Conservation (phyloP, 2,888 invertebrate genomes). For the Pristionchus arcanus region DNA sequence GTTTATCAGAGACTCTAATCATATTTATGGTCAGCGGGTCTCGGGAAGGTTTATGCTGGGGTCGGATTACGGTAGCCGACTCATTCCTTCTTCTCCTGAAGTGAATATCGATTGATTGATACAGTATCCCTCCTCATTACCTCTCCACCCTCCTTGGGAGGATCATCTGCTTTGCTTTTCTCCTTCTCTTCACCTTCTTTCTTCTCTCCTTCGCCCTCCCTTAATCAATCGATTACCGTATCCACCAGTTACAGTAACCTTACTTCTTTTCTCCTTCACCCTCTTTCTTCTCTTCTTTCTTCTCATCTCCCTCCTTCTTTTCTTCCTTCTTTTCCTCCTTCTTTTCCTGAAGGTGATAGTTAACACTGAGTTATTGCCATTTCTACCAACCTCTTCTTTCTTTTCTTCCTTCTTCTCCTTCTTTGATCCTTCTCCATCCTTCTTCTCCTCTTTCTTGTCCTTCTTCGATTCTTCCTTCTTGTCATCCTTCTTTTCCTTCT, state of each 20-base stretch:
- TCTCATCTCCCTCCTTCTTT: background rate
- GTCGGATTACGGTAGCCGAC: background rate
- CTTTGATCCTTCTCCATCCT: background rate
- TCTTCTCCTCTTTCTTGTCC: conserved; percentile 3
- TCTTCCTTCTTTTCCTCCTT: conserved; percentile 33
- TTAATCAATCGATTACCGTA: background rate
- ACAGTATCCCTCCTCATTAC: background rate
- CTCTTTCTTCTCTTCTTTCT: background rate
- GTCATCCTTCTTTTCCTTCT: conserved; percentile 6
- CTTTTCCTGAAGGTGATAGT: background rate
- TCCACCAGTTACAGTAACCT: background rate
- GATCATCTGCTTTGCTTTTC: background rate
- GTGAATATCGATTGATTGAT: background rate
- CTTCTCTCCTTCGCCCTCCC: conserved; percentile 17
- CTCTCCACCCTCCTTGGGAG: conserved; percentile 33
- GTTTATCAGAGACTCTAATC: conserved; percentile 9
- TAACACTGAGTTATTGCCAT: background rate
- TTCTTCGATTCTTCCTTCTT: conserved; percentile 22
- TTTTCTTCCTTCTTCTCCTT: background rate
- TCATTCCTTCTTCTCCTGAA: conserved; percentile 22
- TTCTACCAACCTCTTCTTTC: background rate
- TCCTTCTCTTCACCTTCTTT: conserved; percentile 11
- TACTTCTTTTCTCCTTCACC: conserved; percentile 24
- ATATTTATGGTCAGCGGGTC: conserved; percentile 31
- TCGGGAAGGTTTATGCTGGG: background rate